Evolutionary conservation across 2,888 invertebrate species (phyloP).

Genomic region (Hedya salicella): DNA sequence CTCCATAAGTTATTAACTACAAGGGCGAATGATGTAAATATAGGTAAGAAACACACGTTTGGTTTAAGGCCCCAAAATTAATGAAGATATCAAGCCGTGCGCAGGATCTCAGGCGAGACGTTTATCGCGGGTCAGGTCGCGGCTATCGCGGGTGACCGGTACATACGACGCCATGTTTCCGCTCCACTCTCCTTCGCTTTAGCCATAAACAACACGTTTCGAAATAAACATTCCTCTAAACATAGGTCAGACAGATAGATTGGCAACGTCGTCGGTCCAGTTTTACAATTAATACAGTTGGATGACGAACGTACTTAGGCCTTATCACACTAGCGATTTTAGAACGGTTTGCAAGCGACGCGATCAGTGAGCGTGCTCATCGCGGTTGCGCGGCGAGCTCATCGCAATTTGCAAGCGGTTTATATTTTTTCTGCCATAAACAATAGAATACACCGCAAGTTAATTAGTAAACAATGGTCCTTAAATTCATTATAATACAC

Average conservation of each 20-base stretch:
- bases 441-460: too few relatives aligned
- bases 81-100: constrained; percentile 19
- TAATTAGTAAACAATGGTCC: too few relatives aligned
- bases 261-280: background rate
- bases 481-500: too few relatives aligned
- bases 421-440: too few relatives aligned
- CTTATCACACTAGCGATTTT: too few relatives aligned
- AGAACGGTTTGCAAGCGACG: too few relatives aligned
- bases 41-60: background rate
- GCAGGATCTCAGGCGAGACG: constrained; percentile 29
- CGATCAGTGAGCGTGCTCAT: too few relatives aligned
- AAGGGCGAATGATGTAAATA: background rate
- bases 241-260: too few relatives aligned
- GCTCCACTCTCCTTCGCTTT: constrained; percentile 41
- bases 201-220: constrained; percentile 18
- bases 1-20: background rate
- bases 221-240: constrained; percentile 9
- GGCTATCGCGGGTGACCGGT: constrained; percentile 42
- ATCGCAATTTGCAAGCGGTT: too few relatives aligned
- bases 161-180: constrained; percentile 21
- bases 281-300: too few relatives aligned
- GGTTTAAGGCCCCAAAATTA: constrained; percentile 1
- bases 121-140: constrained; percentile 40
- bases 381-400: too few relatives aligned
- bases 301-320: too few relatives aligned